Evolutionary conservation across 2,113 vertebrate genomes (phyloP).

Genomic region (Bos javanicus): DNA sequence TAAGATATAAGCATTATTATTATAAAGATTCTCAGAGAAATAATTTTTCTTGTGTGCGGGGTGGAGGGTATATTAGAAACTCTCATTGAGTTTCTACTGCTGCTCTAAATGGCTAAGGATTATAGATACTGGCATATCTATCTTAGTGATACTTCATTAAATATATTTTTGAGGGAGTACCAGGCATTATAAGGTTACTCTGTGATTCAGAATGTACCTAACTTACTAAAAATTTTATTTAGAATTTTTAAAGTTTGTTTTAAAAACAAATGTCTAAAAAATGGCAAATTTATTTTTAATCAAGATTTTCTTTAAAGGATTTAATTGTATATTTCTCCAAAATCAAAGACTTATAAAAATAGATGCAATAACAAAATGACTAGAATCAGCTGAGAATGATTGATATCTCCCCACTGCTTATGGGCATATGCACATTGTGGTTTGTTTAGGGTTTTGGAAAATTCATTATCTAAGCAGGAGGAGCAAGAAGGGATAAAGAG

Average conservation of each 20-base stretch:
- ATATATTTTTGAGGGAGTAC: neutral
- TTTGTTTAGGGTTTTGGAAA: conserved; percentile 36
- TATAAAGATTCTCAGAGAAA: neutral
- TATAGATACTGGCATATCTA: neutral
- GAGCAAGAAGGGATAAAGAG: neutral
- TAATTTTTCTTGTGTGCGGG: neutral
- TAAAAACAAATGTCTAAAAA: neutral
- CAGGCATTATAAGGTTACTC: neutral
- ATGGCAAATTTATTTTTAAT: neutral
- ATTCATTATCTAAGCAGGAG: neutral
- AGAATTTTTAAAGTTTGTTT: neutral
- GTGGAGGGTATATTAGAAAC: neutral
- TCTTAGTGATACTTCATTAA: neutral
- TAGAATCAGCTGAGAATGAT: neutral
- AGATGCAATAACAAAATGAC: neutral
- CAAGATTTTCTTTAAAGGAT: neutral
- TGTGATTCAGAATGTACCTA: neutral
- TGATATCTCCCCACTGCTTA: neutral
- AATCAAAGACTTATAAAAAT: neutral
- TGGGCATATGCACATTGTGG: neutral
- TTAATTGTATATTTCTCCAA: neutral
- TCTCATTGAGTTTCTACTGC: neutral
- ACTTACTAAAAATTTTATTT: conserved; percentile 22
- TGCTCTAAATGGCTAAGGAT: neutral
- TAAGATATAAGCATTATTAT: neutral